Evolutionary conservation across 2,888 invertebrate genomes (phyloP).

Genomic region (Caenorhabditis sp.): DNA sequence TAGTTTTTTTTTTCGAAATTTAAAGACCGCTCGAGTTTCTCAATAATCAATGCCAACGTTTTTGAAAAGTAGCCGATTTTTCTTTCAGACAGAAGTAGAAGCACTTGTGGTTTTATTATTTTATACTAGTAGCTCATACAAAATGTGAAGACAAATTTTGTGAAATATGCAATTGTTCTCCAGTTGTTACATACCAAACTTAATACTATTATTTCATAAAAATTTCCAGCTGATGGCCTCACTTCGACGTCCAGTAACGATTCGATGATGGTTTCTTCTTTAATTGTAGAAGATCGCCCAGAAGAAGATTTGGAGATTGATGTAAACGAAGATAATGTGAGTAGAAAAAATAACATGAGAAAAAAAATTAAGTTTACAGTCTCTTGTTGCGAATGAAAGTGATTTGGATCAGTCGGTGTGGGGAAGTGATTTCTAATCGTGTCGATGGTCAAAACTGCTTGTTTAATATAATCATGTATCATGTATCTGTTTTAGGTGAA

Average conservation of each 20-base stretch:
- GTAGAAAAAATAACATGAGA: not conserved
- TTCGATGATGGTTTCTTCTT: not conserved
- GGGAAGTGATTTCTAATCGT: constrained; percentile 1
- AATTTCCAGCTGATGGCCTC: not conserved
- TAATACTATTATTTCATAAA: not conserved
- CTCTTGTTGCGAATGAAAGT: not conserved
- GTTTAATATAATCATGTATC: too few relatives aligned
- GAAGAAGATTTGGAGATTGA: not conserved
- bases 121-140: too few relatives aligned
- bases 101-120: too few relatives aligned
- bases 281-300: not conserved
- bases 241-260: not conserved
- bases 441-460: too few relatives aligned
- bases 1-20: not conserved
- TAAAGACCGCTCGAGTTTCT: too few relatives aligned
- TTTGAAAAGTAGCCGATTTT: too few relatives aligned
- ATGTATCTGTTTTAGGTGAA: too few relatives aligned
- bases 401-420: constrained; percentile 3
- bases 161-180: not conserved
- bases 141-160: not conserved
- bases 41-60: too few relatives aligned
- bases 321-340: constrained; percentile 1
- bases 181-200: not conserved
- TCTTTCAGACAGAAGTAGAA: too few relatives aligned
- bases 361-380: not conserved